phyloP scores from a whole-genome alignment of 2,113 vertebrate genomes.

The Oncorhynchus tshawytscha region DNA sequence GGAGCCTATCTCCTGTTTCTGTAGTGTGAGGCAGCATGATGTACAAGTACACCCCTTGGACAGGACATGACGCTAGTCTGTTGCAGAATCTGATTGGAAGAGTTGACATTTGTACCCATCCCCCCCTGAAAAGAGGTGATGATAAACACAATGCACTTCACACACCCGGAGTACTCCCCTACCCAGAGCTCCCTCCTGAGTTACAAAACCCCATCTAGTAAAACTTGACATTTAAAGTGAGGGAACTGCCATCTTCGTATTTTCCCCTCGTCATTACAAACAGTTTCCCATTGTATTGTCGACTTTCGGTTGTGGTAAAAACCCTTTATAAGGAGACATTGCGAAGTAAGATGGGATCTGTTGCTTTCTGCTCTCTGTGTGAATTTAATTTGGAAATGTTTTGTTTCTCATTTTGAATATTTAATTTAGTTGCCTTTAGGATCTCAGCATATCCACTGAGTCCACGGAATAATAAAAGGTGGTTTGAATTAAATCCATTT shows the following conservation, averaged over 20 bases:
- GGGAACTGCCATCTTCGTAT: conserved; percentile 27
- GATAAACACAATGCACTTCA: background rate
- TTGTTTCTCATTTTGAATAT: background rate
- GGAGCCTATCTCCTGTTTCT: no score
- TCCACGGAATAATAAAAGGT: background rate
- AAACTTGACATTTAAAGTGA: conserved; percentile 3
- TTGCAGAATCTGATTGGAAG: no score
- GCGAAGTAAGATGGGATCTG: background rate
- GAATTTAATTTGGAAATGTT: background rate
- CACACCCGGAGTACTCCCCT: conserved; percentile 8
- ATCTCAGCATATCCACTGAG: background rate
- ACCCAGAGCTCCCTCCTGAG: conserved; percentile 16
- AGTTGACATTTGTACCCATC: background rate
- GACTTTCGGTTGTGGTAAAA: background rate
- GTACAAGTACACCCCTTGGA: no score
- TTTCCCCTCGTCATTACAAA: conserved; percentile 1
- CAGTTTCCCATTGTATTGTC: background rate
- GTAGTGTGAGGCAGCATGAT: no score
- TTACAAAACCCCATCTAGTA: conserved; percentile 40
- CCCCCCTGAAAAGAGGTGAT: background rate
- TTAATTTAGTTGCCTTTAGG: background rate
- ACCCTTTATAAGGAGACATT: background rate
- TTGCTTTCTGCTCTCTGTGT: background rate
- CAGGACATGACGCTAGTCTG: no score
- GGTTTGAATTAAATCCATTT: background rate